Percentiles rank a stretch among this genome's conserved stretches.
Evolutionary conservation across 1,140 invertebrate genomes (phyloP).

Genomic region (Drosophila tristis): DNA sequence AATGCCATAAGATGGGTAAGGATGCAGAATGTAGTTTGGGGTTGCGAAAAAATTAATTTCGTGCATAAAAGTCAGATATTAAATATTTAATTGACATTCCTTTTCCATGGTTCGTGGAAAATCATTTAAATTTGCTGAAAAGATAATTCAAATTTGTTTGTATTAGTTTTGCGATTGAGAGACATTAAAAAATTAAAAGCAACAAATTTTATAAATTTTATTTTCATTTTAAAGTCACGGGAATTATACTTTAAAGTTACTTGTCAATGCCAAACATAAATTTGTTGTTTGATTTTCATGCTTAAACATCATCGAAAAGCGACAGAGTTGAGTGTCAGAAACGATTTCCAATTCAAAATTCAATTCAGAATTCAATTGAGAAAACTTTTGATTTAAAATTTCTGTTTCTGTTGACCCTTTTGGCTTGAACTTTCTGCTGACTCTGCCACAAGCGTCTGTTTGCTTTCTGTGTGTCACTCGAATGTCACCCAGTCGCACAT

Average conservation of each 20-base stretch:
- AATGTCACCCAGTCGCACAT: slow-evolving; percentile 30
- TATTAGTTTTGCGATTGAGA: no score
- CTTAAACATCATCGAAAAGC: no score
- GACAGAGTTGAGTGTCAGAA: no score
- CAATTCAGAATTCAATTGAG: slow-evolving; percentile 17
- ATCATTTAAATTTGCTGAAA: background rate
- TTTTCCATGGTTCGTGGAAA: background rate
- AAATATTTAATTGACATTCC: slow-evolving; percentile 12
- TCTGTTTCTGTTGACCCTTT: slow-evolving; percentile 15
- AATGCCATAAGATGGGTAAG: background rate
- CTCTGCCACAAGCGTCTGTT: no score
- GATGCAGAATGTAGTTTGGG: background rate
- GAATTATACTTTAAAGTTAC: no score
- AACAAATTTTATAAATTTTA: background rate
- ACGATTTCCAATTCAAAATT: slow-evolving; percentile 2
- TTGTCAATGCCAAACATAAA: no score
- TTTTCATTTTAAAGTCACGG: background rate
- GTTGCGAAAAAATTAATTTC: slow-evolving; percentile 14
- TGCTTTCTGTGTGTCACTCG: slow-evolving; percentile 1
- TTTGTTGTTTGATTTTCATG: no score
- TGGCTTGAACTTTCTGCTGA: background rate
- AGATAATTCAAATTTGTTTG: background rate
- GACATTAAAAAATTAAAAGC: no score
- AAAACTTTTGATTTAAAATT: slow-evolving; percentile 24
- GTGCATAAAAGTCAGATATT: slow-evolving; percentile 1